Evolutionary conservation across 2,113 vertebrate genomes (phyloP).

Genomic region (Stomatorhinus ivindoensis): DNA sequence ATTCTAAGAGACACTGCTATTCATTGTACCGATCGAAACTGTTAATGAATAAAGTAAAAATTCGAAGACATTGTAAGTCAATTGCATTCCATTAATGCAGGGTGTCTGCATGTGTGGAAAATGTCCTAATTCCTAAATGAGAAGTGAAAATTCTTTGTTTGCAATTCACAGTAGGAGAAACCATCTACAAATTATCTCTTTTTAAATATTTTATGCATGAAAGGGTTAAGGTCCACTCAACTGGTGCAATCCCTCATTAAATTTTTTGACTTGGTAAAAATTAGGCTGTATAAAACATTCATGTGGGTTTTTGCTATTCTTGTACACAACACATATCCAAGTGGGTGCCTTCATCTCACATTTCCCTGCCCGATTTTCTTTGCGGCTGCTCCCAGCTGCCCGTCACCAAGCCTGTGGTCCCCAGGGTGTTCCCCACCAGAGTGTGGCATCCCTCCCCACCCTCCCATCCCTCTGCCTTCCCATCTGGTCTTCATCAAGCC

Average conservation of each 20-base stretch:
- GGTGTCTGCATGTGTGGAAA: not conserved
- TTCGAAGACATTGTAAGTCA: not conserved
- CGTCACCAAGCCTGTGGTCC: not conserved
- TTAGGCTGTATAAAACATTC: not conserved
- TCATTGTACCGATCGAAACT: not conserved
- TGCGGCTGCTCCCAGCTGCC: not conserved
- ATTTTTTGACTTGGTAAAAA: not conserved
- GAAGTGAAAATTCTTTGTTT: not conserved
- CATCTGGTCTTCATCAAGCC: conserved; percentile 6
- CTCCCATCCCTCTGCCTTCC: not conserved
- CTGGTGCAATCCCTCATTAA: not conserved
- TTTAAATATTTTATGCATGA: not conserved
- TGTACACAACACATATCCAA: not conserved
- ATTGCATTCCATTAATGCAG: not conserved
- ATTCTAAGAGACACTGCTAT: not conserved
- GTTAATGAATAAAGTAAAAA: not conserved
- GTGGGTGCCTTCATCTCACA: not conserved
- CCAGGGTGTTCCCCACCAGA: not conserved
- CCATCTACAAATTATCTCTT: not conserved
- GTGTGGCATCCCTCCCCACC: too few species aligned
- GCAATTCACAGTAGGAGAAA: not conserved
- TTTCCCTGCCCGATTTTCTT: not conserved
- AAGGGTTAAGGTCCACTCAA: not conserved
- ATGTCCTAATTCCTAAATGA: not conserved
- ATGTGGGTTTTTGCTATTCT: not conserved